phyloP scores from a whole-genome alignment of 2,797 vertebrate species.

The Phalloptychus januarius region DNA sequence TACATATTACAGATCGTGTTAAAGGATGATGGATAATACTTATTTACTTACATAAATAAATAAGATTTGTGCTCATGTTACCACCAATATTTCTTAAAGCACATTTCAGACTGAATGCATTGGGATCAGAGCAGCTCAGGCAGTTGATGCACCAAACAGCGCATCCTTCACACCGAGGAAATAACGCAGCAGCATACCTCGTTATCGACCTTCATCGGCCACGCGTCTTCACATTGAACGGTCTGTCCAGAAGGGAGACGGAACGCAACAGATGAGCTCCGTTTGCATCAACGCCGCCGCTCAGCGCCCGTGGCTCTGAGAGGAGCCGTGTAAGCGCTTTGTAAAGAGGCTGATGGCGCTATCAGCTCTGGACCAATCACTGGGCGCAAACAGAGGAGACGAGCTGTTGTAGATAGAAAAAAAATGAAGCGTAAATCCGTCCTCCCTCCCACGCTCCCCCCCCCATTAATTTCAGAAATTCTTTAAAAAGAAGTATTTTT shows the following conservation, averaged over 20 bases:
- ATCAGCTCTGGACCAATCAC: constrained; percentile 3
- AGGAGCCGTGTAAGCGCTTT: not conserved
- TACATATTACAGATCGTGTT: not conserved
- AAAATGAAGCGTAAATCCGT: too few relatives aligned
- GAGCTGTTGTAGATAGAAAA: not conserved
- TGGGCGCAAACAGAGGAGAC: not conserved
- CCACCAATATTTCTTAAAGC: not conserved
- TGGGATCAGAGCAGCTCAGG: not conserved
- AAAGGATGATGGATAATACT: not conserved
- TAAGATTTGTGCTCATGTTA: not conserved
- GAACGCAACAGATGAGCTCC: not conserved
- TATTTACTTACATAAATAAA: too few relatives aligned
- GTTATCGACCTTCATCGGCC: not conserved
- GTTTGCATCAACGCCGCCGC: not conserved
- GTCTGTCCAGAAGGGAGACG: not conserved
- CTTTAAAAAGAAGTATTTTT: too few relatives aligned
- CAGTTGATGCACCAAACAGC: not conserved
- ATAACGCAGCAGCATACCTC: not conserved
- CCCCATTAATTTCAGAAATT: too few relatives aligned
- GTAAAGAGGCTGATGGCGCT: not conserved
- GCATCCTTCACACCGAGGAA: not conserved
- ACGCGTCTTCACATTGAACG: not conserved
- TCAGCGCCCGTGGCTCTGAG: not conserved
- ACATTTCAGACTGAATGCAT: not conserved
- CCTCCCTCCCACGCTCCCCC: too few relatives aligned